phyloP scores from a whole-genome alignment of 2,797 vertebrate genomes.

The Pterois miles region DNA sequence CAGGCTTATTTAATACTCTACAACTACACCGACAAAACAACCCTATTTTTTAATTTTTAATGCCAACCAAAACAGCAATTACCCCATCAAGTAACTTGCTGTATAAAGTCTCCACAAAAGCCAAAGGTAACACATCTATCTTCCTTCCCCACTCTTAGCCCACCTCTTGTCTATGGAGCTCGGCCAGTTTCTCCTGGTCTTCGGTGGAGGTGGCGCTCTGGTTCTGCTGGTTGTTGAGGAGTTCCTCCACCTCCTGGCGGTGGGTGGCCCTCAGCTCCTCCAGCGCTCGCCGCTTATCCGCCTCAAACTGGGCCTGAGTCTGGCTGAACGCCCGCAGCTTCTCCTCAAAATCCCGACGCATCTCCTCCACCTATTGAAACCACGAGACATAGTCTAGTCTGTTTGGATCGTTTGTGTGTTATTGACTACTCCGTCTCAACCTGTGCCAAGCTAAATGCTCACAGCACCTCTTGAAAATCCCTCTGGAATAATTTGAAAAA shows the following conservation, averaged over 20 bases:
- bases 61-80: constrained; percentile 33
- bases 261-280: constrained; percentile 91
- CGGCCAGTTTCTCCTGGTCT: constrained; percentile 92
- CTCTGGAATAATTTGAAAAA: constrained; percentile 81
- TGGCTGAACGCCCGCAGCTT: constrained; percentile 92
- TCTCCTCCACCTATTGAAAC: constrained; percentile 91
- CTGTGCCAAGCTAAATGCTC: constrained; percentile 85
- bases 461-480: constrained; percentile 86
- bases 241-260: constrained; percentile 92
- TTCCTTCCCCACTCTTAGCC: constrained; percentile 38
- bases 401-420: constrained; percentile 3
- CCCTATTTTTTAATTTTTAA: background rate
- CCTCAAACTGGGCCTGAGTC: constrained; percentile 93
- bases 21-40: constrained; percentile 27
- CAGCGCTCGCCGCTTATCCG: constrained; percentile 91
- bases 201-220: constrained; percentile 88
- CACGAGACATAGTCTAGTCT: constrained; percentile 61
- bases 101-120: constrained; percentile 1
- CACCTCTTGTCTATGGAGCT: constrained; percentile 87
- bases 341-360: constrained; percentile 96
- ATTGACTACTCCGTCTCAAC: constrained; percentile 78
- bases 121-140: constrained; percentile 8
- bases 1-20: constrained; percentile 13
- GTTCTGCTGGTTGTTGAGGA: constrained; percentile 91
- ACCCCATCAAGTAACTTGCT: constrained; percentile 35